These are phyloP conservation scores for Reticulitermes speratus DNA, from an alignment of 1,140 invertebrate species.

Conservation along the genomic window DNA sequence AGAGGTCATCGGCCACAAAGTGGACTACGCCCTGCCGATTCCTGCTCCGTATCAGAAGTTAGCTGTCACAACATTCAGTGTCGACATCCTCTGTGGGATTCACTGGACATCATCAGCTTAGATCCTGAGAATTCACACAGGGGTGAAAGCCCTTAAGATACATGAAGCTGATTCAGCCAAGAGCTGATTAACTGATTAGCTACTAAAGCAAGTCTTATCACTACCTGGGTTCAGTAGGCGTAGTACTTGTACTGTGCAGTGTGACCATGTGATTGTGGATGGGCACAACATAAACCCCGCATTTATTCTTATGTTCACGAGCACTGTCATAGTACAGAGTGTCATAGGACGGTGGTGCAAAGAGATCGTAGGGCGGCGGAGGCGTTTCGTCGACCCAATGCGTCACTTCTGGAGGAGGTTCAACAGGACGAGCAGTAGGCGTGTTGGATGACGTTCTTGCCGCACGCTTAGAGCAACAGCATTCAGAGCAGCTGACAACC, in stretches of 20 bases:
- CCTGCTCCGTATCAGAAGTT: too few species aligned
- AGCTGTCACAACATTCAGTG: too few species aligned
- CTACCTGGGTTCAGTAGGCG: background rate
- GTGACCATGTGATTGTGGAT: background rate
- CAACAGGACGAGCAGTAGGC: constrained; percentile 41
- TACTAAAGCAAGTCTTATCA: background rate
- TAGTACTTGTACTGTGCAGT: background rate
- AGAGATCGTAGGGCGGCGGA: constrained; percentile 58
- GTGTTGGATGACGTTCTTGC: constrained; percentile 39
- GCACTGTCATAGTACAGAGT: constrained; percentile 47
- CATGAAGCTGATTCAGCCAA: too few species aligned
- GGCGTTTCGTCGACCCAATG: constrained; percentile 40
- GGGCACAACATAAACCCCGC: background rate
- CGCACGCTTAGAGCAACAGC: constrained; percentile 51
- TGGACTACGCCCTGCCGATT: too few species aligned
- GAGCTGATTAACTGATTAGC: too few species aligned
- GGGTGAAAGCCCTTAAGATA: too few species aligned
- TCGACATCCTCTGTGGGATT: too few species aligned
- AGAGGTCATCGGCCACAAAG: too few species aligned
- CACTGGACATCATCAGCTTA: too few species aligned
- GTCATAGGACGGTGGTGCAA: constrained; percentile 60
- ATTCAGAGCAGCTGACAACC: constrained; percentile 60
- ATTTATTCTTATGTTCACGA: background rate
- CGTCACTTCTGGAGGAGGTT: constrained; percentile 40
- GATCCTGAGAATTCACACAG: too few species aligned